Conservation (phyloP, 2,888 invertebrate species). For the Agriopis aurantiaria region DNA sequence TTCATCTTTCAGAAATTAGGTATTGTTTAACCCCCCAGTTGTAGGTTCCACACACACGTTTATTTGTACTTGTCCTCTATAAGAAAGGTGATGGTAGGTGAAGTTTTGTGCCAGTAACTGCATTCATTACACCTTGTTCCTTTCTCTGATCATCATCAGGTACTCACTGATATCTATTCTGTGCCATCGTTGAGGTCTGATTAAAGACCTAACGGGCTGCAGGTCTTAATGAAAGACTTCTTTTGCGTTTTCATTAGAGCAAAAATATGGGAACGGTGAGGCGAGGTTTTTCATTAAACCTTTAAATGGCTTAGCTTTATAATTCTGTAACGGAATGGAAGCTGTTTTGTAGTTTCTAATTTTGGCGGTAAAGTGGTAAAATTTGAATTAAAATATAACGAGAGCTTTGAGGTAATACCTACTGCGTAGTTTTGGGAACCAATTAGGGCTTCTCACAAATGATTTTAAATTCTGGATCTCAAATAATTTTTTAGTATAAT, state of each 20-base stretch:
- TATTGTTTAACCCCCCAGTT: too few species aligned
- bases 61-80: too few species aligned
- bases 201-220: conserved; percentile 24
- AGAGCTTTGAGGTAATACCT: neutral
- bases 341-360: neutral
- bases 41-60: too few species aligned
- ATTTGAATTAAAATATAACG: neutral
- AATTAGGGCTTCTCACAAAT: too few species aligned
- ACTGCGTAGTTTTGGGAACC: neutral
- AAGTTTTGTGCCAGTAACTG: too few species aligned
- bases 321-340: neutral
- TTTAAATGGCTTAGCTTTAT: conserved; percentile 6
- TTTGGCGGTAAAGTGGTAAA: neutral
- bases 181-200: conserved; percentile 16
- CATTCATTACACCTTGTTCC: neutral
- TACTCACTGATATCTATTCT: conserved; percentile 2
- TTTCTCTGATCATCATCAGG: conserved; percentile 5
- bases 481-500: too few species aligned
- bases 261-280: conserved; percentile 15
- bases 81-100: too few species aligned
- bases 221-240: conserved; percentile 30
- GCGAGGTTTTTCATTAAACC: conserved; percentile 14
- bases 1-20: too few species aligned
- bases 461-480: too few species aligned
- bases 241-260: conserved; percentile 28